Base-by-base conservation (phyloP, 2,888 invertebrate genomes). In the Leucania comma region DNA sequence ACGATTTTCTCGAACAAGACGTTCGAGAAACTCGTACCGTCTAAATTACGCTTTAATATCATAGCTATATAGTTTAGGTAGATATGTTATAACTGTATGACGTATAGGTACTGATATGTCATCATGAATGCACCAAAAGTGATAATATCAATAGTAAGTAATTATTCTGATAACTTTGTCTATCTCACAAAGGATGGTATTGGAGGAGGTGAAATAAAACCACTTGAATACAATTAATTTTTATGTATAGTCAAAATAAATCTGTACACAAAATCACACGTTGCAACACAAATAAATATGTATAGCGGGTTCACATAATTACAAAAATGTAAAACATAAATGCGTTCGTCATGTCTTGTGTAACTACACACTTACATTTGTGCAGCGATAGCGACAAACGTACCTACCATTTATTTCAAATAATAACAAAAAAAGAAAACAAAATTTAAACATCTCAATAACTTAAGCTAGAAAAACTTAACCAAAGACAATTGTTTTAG, bases 221-320 rank as follows among this genome's bases (percentile, higher is more conserved):
- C 29, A 81, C 65, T 61, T 48, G 61, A 80, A 80, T 86, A 86
- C 80, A 80, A 80, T 86, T 86, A 85, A 74, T 85, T 85, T 82
- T 81, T 76, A 83, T 83, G 83, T 81, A 82, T 80, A 81, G 70
- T 79, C 48, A 72, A 83, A 86, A 79, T 73, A 80, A 84, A 78
- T 76, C 72, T 76, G 79, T 85, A 85, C 81, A 83, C 64, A 68
- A 75, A 80, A 68, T 75, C 78, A 75, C 67, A 78, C 68, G 20
- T 59, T 54, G 74, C 75, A 78, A 85, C 70, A 68, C 32, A 85
- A 75, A 76, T 2, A 61, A 50, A 62, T 62, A 72, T 66, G 24
- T 62, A 22, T 73, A 75, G 76, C 73, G 70, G 64, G 72, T 60
- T 76, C 67, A 78, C 68, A 68, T 58, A 68, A 72, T 70, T 74